These are phyloP conservation scores for Tachycineta bicolor DNA, from an alignment of 2,113 vertebrate species.

Conservation along the genomic window DNA sequence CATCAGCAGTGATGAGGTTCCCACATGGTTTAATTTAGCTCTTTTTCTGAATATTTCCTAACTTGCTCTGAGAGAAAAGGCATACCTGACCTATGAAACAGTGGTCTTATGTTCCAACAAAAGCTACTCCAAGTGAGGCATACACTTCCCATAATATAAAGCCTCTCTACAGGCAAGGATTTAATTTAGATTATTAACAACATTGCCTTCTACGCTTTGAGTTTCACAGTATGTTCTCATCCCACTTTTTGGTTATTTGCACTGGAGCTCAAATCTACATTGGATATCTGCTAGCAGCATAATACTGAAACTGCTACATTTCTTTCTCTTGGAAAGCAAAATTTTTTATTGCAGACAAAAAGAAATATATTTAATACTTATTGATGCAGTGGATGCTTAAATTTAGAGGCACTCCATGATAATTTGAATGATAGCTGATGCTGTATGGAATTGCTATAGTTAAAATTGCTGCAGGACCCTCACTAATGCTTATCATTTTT, in stretches of 20 bases:
- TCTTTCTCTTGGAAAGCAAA: not conserved
- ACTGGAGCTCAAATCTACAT: not conserved
- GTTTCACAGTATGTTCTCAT: not conserved
- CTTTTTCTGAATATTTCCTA: not conserved
- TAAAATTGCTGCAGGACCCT: not conserved
- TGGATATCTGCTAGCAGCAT: not conserved
- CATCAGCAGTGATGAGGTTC: not conserved
- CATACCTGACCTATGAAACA: not conserved
- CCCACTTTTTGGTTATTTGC: not conserved
- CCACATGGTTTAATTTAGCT: not conserved
- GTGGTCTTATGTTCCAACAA: fast-evolving
- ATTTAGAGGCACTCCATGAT: not conserved
- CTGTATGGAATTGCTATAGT: not conserved
- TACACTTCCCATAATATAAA: not conserved
- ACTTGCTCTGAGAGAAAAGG: not conserved
- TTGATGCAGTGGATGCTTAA: not conserved
- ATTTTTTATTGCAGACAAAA: not conserved
- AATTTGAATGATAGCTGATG: not conserved
- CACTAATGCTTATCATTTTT: not conserved
- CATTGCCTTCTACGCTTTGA: not conserved
- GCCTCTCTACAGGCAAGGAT: not conserved
- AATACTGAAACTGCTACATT: not conserved
- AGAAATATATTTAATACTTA: not conserved
- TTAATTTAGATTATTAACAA: not conserved
- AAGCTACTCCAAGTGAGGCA: not conserved